Conservation (phyloP, 2,888 invertebrate genomes). For the Apodemia zela region DNA sequence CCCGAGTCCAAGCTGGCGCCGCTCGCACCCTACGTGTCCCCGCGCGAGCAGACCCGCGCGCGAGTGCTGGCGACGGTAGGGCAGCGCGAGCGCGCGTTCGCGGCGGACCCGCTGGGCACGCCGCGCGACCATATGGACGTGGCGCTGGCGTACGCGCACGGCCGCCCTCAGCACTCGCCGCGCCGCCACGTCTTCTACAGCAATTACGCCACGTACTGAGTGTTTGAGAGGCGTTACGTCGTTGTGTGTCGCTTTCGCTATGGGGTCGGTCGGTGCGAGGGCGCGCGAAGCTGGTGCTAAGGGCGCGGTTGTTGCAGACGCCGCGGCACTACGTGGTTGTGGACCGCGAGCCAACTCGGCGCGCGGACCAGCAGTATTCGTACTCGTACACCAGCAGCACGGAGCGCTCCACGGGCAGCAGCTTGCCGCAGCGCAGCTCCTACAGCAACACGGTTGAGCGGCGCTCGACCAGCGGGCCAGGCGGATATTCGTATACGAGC, state of each 20-base stretch:
- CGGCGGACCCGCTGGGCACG: slow-evolving; percentile 80
- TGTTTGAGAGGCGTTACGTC: slow-evolving; percentile 35
- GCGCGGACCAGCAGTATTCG: slow-evolving; percentile 91
- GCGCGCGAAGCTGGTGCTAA: slow-evolving; percentile 45
- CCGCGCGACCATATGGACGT: slow-evolving; percentile 84
- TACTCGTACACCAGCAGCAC: slow-evolving; percentile 88
- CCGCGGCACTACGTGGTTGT: slow-evolving; percentile 94
- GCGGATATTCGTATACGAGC: slow-evolving; percentile 88
- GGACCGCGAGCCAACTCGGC: slow-evolving; percentile 86
- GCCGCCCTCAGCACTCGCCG: slow-evolving; percentile 69
- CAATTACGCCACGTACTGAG: slow-evolving; percentile 74
- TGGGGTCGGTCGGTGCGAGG: slow-evolving; percentile 48
- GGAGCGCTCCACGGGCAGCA: slow-evolving; percentile 67
- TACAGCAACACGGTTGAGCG: slow-evolving; percentile 86
- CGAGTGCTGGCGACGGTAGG: slow-evolving; percentile 82
- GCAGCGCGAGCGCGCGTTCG: slow-evolving; percentile 78
- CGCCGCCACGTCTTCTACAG: slow-evolving; percentile 76
- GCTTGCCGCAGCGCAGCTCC: slow-evolving; percentile 81
- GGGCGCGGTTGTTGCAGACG: slow-evolving; percentile 85
- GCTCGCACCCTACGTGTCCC: slow-evolving; percentile 84
- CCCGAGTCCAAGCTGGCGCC: slow-evolving; percentile 80
- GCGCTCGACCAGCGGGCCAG: slow-evolving; percentile 84
- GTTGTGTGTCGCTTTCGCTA: slow-evolving; percentile 74
- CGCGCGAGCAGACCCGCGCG: slow-evolving; percentile 83
- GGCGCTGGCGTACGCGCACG: slow-evolving; percentile 82